These are phyloP conservation scores for Scaptomyza polygonia DNA, from an alignment of 2,888 invertebrate species.

Conservation along the genomic window DNA sequence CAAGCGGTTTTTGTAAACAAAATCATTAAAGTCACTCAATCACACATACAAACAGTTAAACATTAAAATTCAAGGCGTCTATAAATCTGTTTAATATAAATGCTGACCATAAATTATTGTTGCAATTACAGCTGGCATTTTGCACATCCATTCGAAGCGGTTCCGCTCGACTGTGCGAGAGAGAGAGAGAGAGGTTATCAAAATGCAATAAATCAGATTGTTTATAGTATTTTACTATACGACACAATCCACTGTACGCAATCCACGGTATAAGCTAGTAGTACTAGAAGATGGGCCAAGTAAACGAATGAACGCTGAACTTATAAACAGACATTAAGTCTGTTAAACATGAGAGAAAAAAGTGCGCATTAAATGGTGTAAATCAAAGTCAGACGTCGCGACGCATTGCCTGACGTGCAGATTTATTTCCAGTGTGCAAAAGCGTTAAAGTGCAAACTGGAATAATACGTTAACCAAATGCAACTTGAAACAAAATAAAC, in stretches of 20 bases:
- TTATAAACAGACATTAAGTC: conserved; percentile 76
- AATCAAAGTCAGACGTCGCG: conserved; percentile 56
- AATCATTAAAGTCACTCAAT: conserved; percentile 58
- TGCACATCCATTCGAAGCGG: conserved; percentile 58
- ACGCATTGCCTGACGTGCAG: conserved; percentile 55
- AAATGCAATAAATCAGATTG: conserved; percentile 78
- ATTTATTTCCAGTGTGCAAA: conserved; percentile 49
- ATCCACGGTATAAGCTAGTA: conserved; percentile 1
- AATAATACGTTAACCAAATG: conserved; percentile 44
- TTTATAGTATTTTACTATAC: conserved; percentile 63
- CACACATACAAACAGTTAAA: conserved; percentile 18
- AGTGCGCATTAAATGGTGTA: conserved; percentile 73
- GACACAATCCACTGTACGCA: conserved; percentile 22
- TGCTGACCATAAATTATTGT: conserved; percentile 64
- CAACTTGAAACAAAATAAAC: background rate
- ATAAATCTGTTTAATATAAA: conserved; percentile 57
- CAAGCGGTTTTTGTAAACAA: conserved; percentile 59
- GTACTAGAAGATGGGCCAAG: background rate
- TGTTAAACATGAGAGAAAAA: conserved; percentile 71
- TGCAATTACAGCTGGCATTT: conserved; percentile 72
- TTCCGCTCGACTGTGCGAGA: conserved; percentile 41
- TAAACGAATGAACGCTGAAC: conserved; percentile 15
- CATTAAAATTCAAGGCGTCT: conserved; percentile 26
- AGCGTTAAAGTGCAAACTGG: conserved; percentile 67
- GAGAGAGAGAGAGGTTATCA: conserved; percentile 65